Conservation (phyloP, 2,888 invertebrate genomes). For the Idaea dimidiata region DNA sequence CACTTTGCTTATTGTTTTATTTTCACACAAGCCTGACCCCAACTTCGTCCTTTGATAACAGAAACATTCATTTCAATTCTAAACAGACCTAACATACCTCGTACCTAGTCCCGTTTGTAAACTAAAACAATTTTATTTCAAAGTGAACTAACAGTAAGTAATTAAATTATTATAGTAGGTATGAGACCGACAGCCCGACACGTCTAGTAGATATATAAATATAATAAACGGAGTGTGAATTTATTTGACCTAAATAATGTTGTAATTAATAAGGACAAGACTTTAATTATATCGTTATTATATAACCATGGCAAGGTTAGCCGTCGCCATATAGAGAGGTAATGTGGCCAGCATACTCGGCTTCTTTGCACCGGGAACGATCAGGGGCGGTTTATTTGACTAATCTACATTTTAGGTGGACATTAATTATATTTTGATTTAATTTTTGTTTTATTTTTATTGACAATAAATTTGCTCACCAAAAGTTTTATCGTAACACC, state of each 20-base stretch:
- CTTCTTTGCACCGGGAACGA: too few relatives aligned
- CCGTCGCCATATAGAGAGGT: too few relatives aligned
- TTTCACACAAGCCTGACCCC: background rate
- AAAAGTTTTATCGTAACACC: too few relatives aligned
- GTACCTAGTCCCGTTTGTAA: background rate
- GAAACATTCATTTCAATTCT: background rate
- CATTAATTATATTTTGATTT: too few relatives aligned
- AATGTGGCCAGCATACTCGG: too few relatives aligned
- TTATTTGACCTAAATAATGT: background rate
- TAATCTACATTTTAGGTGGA: too few relatives aligned
- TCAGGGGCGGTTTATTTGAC: too few relatives aligned
- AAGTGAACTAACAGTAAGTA: background rate
- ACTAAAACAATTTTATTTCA: background rate
- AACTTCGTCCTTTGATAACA: background rate
- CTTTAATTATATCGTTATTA: too few relatives aligned
- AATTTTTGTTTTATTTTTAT: too few relatives aligned
- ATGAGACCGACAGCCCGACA: background rate
- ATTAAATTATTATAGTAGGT: background rate
- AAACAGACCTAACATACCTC: background rate
- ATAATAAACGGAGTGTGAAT: background rate
- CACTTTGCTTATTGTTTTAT: background rate
- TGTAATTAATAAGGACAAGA: background rate
- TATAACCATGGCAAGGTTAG: too few relatives aligned
- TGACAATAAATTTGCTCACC: too few relatives aligned
- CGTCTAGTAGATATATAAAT: background rate